A percentile compares a stretch with the other conserved stretches of the same genome.
phyloP scores from a whole-genome alignment of 2,113 vertebrate genomes.

The Microcebus tavaratra region DNA sequence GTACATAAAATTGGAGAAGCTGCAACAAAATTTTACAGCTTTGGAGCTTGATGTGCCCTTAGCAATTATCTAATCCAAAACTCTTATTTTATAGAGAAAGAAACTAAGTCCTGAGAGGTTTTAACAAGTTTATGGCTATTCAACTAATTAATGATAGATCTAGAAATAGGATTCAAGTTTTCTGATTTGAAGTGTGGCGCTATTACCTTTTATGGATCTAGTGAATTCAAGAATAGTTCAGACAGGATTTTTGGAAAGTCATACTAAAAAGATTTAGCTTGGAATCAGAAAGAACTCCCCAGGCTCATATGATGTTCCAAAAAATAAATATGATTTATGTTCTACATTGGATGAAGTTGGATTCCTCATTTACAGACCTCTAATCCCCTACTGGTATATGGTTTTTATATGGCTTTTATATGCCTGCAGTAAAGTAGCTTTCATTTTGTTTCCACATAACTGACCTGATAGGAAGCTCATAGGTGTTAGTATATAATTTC shows the following conservation, averaged over 20 bases:
- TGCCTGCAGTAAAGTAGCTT: neutral
- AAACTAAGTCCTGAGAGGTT: neutral
- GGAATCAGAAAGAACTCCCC: neutral
- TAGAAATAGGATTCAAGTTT: neutral
- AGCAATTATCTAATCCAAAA: neutral
- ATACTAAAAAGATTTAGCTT: neutral
- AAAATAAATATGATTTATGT: neutral
- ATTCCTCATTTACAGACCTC: neutral
- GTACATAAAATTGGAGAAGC: neutral
- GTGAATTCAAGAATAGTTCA: neutral
- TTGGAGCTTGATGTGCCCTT: neutral
- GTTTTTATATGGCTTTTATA: neutral
- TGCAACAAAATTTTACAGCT: neutral
- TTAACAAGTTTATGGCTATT: neutral
- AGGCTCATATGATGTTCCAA: neutral
- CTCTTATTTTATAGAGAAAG: neutral
- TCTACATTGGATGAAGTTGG: neutral
- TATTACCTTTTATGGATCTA: neutral
- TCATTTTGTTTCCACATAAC: constrained; percentile 6
- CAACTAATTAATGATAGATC: neutral
- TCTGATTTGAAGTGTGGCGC: neutral
- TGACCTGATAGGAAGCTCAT: neutral
- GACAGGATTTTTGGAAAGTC: neutral
- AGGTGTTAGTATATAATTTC: neutral
- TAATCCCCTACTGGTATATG: neutral